A percentile compares a stretch with the other conserved stretches of the same genome.
Evolutionary conservation across 2,797 vertebrate genomes (phyloP).

Genomic region (Syngnathus acus): DNA sequence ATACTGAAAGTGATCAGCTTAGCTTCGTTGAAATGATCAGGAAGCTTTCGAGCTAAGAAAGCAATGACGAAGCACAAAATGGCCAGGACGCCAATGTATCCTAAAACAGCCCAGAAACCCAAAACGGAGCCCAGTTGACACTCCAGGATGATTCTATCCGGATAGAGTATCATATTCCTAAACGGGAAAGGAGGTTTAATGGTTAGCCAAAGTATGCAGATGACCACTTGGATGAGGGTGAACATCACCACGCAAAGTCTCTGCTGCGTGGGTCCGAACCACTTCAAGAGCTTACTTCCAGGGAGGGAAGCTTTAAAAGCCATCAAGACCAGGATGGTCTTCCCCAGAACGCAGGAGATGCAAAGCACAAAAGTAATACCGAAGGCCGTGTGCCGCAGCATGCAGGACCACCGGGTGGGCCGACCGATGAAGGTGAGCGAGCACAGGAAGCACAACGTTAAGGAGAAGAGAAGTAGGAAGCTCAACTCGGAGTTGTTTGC

Average conservation of each 20-base stretch:
- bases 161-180: conserved; percentile 46
- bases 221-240: conserved; percentile 60
- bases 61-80: conserved; percentile 59
- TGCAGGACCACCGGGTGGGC: conserved; percentile 69
- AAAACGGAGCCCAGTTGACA: conserved; percentile 54
- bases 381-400: conserved; percentile 68
- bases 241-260: conserved; percentile 58
- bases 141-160: conserved; percentile 63
- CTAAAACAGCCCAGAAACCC: conserved; percentile 62
- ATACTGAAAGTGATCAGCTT: conserved; percentile 71
- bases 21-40: conserved; percentile 68
- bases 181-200: conserved; percentile 58
- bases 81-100: conserved; percentile 63
- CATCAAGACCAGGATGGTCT: conserved; percentile 69
- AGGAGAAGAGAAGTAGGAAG: conserved; percentile 69
- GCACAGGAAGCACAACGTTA: conserved; percentile 67
- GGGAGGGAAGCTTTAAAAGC: conserved; percentile 68
- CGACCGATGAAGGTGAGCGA: conserved; percentile 68
- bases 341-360: conserved; percentile 68
- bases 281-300: conserved; percentile 66
- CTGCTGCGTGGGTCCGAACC: conserved; percentile 68
- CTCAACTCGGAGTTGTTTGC: conserved; percentile 70
- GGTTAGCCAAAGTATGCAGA: conserved; percentile 62
- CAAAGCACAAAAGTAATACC: conserved; percentile 71
- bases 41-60: conserved; percentile 63